These are phyloP conservation scores for Acrobasis consociella DNA, from an alignment of 2,888 invertebrate species.

Conservation along the genomic window DNA sequence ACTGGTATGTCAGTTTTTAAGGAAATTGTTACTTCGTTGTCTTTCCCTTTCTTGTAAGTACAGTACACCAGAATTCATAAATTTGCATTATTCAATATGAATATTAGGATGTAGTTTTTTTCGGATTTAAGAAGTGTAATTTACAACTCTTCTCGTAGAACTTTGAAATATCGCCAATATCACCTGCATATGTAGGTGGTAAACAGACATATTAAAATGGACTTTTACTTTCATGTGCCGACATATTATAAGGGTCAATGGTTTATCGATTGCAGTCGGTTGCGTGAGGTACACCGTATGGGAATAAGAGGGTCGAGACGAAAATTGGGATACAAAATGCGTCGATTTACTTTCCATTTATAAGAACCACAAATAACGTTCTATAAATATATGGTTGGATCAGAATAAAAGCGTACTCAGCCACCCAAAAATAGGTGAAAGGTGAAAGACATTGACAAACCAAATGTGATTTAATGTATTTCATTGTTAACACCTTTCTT, in stretches of 20 bases:
- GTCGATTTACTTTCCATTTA: neutral
- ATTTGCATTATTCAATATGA: too few relatives aligned
- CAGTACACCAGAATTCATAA: too few relatives aligned
- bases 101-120: too few relatives aligned
- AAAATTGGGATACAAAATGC: constrained; percentile 7
- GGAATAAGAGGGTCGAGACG: constrained; percentile 11
- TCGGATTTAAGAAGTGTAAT: too few relatives aligned
- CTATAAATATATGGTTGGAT: neutral
- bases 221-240: constrained; percentile 23
- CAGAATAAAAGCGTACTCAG: neutral
- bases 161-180: neutral
- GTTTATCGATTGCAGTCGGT: constrained; percentile 52
- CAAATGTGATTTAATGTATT: neutral
- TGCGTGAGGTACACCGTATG: constrained; percentile 38
- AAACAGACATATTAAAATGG: constrained; percentile 1
- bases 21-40: too few relatives aligned
- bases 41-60: too few relatives aligned
- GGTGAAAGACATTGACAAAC: constrained; percentile 2
- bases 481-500: too few relatives aligned
- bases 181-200: neutral
- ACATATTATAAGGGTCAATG: constrained; percentile 52
- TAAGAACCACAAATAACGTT: neutral
- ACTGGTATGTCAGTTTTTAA: too few relatives aligned
- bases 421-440: constrained; percentile 3
- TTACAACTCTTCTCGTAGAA: neutral